Conservation (phyloP, 2,113 vertebrate species). For the Orcinus orca region DNA sequence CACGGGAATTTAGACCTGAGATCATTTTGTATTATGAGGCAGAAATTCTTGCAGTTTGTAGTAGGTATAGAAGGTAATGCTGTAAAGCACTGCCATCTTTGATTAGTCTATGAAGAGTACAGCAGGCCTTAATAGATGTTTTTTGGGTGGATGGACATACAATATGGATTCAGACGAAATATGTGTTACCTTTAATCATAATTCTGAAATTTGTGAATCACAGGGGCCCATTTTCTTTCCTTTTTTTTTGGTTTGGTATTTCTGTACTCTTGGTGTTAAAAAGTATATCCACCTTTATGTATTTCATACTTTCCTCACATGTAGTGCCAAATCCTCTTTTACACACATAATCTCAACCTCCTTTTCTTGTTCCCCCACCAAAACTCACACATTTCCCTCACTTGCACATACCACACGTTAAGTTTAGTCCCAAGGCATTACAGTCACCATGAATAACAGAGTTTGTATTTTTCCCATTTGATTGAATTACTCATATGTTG, state of each 20-base stretch:
- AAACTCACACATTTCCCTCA: background rate
- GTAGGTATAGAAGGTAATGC: conserved; percentile 9
- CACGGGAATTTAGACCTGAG: conserved; percentile 47
- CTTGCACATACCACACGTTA: background rate
- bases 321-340: background rate
- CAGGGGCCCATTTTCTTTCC: background rate
- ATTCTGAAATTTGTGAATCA: background rate
- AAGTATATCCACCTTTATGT: background rate
- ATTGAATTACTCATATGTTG: conserved; percentile 62
- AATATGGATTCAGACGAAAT: background rate
- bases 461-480: conserved; percentile 56
- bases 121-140: background rate
- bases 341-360: background rate
- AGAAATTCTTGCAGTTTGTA: conserved; percentile 34
- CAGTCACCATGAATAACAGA: conserved; percentile 60
- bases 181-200: background rate
- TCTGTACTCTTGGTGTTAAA: background rate
- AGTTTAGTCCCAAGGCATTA: conserved; percentile 43
- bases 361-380: background rate
- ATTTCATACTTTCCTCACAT: background rate
- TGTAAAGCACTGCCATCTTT: conserved; percentile 43
- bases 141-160: background rate
- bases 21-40: conserved; percentile 59
- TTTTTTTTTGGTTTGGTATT: background rate
- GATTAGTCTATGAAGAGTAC: conserved; percentile 33